A percentile compares a stretch with the other conserved stretches of the same genome.
Evolutionary conservation across 2,888 invertebrate species (phyloP).

Genomic region (Thysanoteuthis rhombus): DNA sequence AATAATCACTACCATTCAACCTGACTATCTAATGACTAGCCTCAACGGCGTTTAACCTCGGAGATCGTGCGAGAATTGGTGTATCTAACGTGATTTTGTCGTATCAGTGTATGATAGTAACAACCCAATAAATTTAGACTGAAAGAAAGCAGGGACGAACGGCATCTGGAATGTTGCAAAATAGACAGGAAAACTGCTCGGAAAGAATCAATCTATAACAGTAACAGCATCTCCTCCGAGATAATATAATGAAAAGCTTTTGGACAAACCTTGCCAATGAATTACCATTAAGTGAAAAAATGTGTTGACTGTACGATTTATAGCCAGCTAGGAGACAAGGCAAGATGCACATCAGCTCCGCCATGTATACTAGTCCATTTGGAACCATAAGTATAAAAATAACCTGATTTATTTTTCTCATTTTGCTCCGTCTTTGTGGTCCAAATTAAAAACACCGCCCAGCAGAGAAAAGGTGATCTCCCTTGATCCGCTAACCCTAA

Average conservation of each 20-base stretch:
- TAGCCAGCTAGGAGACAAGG: neutral
- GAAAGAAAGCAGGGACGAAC: no score
- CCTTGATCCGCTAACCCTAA: neutral
- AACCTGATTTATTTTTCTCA: neutral
- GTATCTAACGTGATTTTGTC: no score
- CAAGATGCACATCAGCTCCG: neutral
- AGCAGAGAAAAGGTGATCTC: neutral
- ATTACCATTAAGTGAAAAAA: neutral
- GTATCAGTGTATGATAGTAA: no score
- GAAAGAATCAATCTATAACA: no score
- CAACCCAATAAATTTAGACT: no score
- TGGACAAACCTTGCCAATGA: neutral
- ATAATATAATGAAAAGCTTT: neutral
- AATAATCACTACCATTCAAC: no score
- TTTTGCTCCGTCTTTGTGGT: neutral
- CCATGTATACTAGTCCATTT: neutral
- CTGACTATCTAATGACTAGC: no score
- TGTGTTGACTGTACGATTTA: neutral
- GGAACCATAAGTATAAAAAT: neutral
- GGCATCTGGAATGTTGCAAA: no score
- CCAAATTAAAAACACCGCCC: neutral
- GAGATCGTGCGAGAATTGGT: no score
- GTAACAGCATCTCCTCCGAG: no score
- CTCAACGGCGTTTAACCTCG: no score
- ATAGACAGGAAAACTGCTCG: no score